Conservation (phyloP, 2,888 invertebrate genomes). For the Aleiodes leptofemur region DNA sequence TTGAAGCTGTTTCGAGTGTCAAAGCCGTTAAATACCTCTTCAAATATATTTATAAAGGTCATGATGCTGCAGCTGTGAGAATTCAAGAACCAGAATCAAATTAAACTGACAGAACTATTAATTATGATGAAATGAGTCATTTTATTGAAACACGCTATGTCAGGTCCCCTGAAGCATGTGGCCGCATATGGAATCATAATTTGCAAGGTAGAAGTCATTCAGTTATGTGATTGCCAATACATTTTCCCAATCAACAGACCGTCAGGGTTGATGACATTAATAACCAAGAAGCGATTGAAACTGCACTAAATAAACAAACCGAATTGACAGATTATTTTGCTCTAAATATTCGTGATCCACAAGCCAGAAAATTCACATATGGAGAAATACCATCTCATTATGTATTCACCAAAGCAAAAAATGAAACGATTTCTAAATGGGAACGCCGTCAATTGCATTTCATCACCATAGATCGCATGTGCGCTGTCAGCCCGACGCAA, state of each 20-base stretch:
- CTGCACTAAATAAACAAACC: slow-evolving; percentile 28
- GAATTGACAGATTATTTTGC: slow-evolving; percentile 42
- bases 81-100: too few species aligned
- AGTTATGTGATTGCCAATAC: slow-evolving; percentile 48
- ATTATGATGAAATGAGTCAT: slow-evolving; percentile 35
- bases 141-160: slow-evolving; percentile 49
- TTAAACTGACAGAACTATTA: not conserved
- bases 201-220: slow-evolving; percentile 55
- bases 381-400: slow-evolving; percentile 25
- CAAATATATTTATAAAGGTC: too few species aligned
- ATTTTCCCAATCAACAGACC: slow-evolving; percentile 52
- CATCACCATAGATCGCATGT: slow-evolving; percentile 58
- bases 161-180: slow-evolving; percentile 53
- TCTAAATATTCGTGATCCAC: slow-evolving; percentile 30
- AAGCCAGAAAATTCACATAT: slow-evolving; percentile 35
- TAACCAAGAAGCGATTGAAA: not conserved
- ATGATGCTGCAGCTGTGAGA: too few species aligned
- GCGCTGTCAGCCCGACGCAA: slow-evolving; percentile 58
- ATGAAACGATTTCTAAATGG: slow-evolving; percentile 24
- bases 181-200: slow-evolving; percentile 51
- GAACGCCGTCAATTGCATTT: slow-evolving; percentile 45
- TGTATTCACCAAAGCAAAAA: too few species aligned
- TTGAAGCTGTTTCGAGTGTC: too few species aligned
- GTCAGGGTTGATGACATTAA: slow-evolving; percentile 20
- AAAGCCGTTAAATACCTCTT: too few species aligned